Base-by-base conservation (phyloP, 2,797 vertebrate species). In the Karalla daura region DNA sequence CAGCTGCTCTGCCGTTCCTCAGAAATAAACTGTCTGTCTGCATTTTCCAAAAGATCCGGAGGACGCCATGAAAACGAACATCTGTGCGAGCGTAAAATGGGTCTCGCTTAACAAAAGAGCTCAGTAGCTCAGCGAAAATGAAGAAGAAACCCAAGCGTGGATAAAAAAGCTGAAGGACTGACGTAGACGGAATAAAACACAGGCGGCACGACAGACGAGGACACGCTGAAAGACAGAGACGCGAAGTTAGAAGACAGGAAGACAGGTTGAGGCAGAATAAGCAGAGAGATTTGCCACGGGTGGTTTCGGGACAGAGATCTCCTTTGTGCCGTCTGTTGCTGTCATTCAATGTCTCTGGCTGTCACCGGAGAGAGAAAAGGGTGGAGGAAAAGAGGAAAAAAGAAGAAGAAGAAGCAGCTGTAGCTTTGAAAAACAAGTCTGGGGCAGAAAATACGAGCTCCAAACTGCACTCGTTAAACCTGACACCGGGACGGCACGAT, bases 301-400 rank as follows among this genome's bases (percentile, higher is more conserved):
- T 69, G 74, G 51, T 69, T 56, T 12, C 15, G 58, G 69, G 69
- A 69, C 59, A 6, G 54, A 44, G 58, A 56, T 54, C 59, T 46
- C 23, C 68, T 58, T 33, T 7, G 21, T 21, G 2, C 5, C 4
- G 21, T 54, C 54, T 61, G 58, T 5, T 70, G 69, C 46, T 76
- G 63, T 74, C 78, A 36, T n/a, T 63, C 46, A 1, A 21, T 24
- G 63, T 47, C 51, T 63, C 52, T 52, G 0, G 14, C 67, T 67
- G 74, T 63, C 64, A 72, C 47, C 55, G 54, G 54, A 47, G 7
- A 59, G 63, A 37, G 3, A 8, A 53, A 51, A 53, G 23, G 55
- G 55, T 60, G 15, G 67, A 35, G 10, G 58, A 51, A 53, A 23
- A 59, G 55, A 63, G 15, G 67, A 35, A 7, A 46, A 14, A 37